A percentile compares a stretch with the other conserved stretches of the same genome.
Evolutionary conservation across 2,888 invertebrate genomes (phyloP).

Genomic region (Caenorhabditis sinica): DNA sequence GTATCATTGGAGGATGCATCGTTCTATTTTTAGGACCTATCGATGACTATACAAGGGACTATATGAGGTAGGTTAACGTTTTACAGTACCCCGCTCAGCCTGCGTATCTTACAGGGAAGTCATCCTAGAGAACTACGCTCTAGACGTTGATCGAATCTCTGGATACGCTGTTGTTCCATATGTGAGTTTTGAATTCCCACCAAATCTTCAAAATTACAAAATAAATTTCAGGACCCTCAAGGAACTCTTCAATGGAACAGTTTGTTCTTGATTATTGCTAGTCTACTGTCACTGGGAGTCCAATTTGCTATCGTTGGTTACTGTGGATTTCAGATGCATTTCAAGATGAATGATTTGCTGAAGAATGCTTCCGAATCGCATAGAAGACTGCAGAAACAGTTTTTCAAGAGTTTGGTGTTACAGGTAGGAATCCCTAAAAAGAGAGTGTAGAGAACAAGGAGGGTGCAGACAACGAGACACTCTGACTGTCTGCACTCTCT

Average conservation of each 20-base stretch:
- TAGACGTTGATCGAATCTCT: constrained; percentile 8
- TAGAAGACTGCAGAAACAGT: constrained; percentile 35
- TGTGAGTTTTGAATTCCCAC: neutral
- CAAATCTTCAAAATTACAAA: too few species aligned
- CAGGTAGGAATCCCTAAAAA: constrained; percentile 18
- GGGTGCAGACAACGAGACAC: too few species aligned
- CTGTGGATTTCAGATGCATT: constrained; percentile 44
- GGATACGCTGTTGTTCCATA: constrained; percentile 40
- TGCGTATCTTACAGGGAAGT: constrained; percentile 1
- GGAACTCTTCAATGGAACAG: constrained; percentile 27
- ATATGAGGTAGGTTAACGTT: constrained; percentile 23
- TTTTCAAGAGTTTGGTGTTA: constrained; percentile 39
- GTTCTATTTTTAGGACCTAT: constrained; percentile 34
- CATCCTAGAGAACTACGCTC: constrained; percentile 25
- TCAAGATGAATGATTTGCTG: constrained; percentile 46
- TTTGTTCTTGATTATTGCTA: constrained; percentile 1
- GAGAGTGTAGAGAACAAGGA: neutral
- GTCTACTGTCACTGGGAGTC: constrained; percentile 22
- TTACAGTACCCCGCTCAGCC: neutral
- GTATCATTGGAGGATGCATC: constrained; percentile 3
- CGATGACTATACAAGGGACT: constrained; percentile 39
- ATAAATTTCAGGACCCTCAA: constrained; percentile 3
- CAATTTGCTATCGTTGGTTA: constrained; percentile 32
- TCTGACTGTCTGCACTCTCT: neutral
- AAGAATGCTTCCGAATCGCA: constrained; percentile 24